Base-by-base conservation (phyloP, 2,797 vertebrate species). In the Onychomys leucogaster region DNA sequence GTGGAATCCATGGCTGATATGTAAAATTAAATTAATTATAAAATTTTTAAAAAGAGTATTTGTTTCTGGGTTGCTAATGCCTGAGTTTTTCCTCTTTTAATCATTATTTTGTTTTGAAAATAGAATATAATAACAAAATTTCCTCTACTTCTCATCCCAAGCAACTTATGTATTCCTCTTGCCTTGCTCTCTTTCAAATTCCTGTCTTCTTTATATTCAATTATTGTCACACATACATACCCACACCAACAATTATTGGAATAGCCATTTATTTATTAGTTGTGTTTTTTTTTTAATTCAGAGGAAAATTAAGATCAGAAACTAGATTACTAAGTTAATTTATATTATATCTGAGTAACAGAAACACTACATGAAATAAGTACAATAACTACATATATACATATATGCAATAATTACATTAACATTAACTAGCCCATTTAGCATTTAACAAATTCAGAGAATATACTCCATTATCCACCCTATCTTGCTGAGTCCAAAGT, bases 241-340 rank as follows among this genome's bases (percentile, higher is more conserved):
- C 12, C 19, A 80, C 4, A 21, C 16, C 52, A 65, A 57, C 34
- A 27, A 21, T 25, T 86, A 57, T 67, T 63, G 49, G 27, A 55
- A 71, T 61, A 52, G 6, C 23, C 9, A 19, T 87, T 52, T 46
- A 83, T 82, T 71, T 92, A 32, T 90, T 57, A 41, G 7, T 90
- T 85, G 5, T 13, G 0, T 34, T 73, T 32, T 78, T 32, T 78
- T 83, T 90, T 89, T 77, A 63, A 67, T 5, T 27, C 46, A 41
- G 1, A 46, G 7, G 69, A 82, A 87, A 82, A 90, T 96, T 27
- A 59, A 65, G 21, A 67, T 5, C 29, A 27, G 23, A 25, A 17
- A 7, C 14, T 52, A 80, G 5, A 52, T 92, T 94, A 97, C 59
- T 94, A 83, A 87, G 34, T 32, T 82, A 57, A 83, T 87, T 82